Evolutionary conservation across 2,113 vertebrate genomes (phyloP).

Genomic region (Pimephales promelas): DNA sequence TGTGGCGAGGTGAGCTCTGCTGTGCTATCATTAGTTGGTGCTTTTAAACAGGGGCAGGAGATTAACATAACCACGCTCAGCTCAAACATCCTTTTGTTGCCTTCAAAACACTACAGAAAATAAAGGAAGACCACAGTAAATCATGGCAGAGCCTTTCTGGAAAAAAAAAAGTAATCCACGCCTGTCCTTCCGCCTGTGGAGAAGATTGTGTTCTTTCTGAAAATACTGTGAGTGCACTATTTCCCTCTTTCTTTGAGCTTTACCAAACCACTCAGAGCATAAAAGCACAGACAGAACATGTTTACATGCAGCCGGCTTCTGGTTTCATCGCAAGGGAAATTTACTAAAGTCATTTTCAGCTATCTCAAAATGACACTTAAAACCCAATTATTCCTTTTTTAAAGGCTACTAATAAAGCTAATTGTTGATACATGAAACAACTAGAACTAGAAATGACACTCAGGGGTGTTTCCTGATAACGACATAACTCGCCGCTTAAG

Average conservation of each 20-base stretch:
- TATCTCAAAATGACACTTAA: no score
- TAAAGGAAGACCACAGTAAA: background rate
- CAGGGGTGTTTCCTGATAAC: no score
- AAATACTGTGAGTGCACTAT: constrained; percentile 36
- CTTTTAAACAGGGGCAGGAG: background rate
- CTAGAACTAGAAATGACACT: no score
- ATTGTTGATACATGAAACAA: no score
- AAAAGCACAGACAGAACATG: background rate
- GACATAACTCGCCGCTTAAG: no score
- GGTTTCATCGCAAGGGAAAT: background rate
- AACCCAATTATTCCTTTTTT: no score
- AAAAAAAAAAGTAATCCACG: constrained; percentile 14
- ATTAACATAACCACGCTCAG: background rate
- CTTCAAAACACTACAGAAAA: constrained; percentile 6
- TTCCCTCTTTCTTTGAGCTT: background rate
- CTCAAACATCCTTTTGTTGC: background rate
- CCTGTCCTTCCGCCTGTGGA: background rate
- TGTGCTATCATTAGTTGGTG: background rate
- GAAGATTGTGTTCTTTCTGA: constrained; percentile 24
- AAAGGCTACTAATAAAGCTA: no score
- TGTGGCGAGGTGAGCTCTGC: background rate
- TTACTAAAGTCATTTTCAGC: background rate
- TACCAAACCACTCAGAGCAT: background rate
- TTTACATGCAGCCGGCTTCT: background rate
- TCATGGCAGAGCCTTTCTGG: background rate